Evolutionary conservation across 2,113 vertebrate genomes (phyloP), one percentile per base, ranked within the genome.

Genomic region (Pipra filicauda): DNA sequence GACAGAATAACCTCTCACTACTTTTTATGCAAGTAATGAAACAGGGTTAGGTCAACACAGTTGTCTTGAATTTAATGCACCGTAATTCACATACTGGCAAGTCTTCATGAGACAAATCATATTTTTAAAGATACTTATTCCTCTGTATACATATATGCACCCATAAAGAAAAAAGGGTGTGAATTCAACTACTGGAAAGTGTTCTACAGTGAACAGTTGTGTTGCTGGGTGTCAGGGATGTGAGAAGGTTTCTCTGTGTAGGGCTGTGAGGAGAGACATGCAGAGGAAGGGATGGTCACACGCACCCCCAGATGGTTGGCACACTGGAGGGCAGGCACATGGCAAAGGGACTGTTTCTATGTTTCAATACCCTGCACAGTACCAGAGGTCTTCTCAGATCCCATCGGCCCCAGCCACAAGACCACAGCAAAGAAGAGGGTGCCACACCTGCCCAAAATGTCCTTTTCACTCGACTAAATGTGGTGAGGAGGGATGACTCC

Each of bases 61-160:
- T 85, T 95, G 78, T 85, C 91, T 86, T 88, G 95, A 96, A 95
- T 93, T 96, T 96, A 97, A 95, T 85, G 95, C 88, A 83, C 84
- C 89, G 84, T 95, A 97, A 95, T 95, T 95, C 87, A 90, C 91
- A 79, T 75, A 85, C 74, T 89, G 95, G 77, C 95, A 82, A 93
- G 83, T 49, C 86, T 95, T 89, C 85, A 89, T 72, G 78, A 95
- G 74, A 95, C 78, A 89, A 71, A 97, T 95, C 24, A 17, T 89
- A 44, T 80, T 96, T 81, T 97, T 92, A 96, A 96, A 71, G 77
- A 94, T 54, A 94, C 77, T 94, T 96, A 95, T 89, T 95, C 18
- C 93, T 97, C 89, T 92, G 71, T 91, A 89, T 88, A 66, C 86
- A 71, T 83, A 64, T 69, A 35, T 85, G 65, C 43, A 92, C 83